phyloP scores from a whole-genome alignment of 1,140 invertebrate species.

The Magallana gigas region DNA sequence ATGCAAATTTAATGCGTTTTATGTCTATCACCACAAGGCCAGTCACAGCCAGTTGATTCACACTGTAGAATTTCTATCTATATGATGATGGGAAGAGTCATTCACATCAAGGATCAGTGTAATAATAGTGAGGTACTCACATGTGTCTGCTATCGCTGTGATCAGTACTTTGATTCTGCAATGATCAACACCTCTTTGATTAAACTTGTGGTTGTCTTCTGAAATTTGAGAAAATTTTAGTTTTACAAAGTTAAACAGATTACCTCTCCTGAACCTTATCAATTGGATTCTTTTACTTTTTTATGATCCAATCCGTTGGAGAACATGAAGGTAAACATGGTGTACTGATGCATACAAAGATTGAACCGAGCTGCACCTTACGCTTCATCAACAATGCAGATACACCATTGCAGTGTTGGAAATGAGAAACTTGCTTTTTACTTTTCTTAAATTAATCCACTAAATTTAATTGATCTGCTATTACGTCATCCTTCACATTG shows the following conservation, averaged over 20 bases:
- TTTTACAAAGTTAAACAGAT: not conserved
- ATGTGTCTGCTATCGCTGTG: no score
- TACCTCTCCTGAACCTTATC: not conserved
- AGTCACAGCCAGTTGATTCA: no score
- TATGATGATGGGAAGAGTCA: no score
- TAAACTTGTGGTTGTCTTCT: not conserved
- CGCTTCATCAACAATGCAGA: not conserved
- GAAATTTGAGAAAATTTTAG: constrained; percentile 4
- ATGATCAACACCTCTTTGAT: no score
- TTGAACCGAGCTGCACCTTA: not conserved
- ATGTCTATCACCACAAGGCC: no score
- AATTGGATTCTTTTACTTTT: not conserved
- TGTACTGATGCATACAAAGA: not conserved
- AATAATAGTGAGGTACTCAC: no score
- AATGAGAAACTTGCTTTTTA: not conserved
- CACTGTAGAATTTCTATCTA: no score
- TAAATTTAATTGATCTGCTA: constrained; percentile 8
- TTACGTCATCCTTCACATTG: not conserved
- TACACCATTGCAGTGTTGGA: not conserved
- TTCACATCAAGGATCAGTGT: no score
- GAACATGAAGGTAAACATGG: not conserved
- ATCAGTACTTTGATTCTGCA: no score
- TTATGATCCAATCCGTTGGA: not conserved
- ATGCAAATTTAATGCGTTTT: no score
- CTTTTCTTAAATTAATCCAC: not conserved